These are phyloP conservation scores for Atractosteus spatula DNA, from an alignment of 2,113 vertebrate genomes.

Conservation along the genomic window DNA sequence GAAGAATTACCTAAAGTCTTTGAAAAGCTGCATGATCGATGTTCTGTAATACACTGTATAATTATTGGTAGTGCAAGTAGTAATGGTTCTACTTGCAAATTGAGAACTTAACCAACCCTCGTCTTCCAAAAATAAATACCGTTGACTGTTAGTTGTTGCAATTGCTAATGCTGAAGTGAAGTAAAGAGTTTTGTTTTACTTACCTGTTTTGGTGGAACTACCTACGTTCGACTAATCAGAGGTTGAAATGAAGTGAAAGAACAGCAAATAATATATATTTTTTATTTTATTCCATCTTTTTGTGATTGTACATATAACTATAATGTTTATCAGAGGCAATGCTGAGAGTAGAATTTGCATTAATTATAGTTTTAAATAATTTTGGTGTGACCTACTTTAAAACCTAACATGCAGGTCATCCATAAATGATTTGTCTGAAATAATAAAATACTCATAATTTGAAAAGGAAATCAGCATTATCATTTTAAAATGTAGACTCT, in stretches of 20 bases:
- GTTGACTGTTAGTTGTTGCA: no score
- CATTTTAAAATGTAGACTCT: no score
- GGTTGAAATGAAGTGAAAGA: not conserved
- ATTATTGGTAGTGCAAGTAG: no score
- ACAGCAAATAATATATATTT: not conserved
- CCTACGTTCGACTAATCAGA: slow-evolving; percentile 6
- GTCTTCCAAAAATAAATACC: no score
- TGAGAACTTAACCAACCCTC: no score
- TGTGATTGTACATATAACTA: not conserved
- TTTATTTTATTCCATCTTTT: slow-evolving; percentile 10
- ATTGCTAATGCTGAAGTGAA: no score
- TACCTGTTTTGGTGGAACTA: not conserved
- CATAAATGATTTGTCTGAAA: slow-evolving; percentile 14
- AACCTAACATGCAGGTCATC: slow-evolving; percentile 7
- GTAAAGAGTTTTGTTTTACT: not conserved
- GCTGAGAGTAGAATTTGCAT: slow-evolving; percentile 19
- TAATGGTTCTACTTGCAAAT: no score
- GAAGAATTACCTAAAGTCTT: no score
- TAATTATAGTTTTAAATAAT: slow-evolving; percentile 16
- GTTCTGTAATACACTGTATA: no score
- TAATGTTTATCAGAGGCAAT: not conserved
- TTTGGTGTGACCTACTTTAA: slow-evolving; percentile 33
- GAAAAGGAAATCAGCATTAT: not conserved
- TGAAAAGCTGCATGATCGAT: no score
- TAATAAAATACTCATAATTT: slow-evolving; percentile 22